Conservation (phyloP, 2,113 vertebrate genomes). For the Formicarius rufipectus region DNA sequence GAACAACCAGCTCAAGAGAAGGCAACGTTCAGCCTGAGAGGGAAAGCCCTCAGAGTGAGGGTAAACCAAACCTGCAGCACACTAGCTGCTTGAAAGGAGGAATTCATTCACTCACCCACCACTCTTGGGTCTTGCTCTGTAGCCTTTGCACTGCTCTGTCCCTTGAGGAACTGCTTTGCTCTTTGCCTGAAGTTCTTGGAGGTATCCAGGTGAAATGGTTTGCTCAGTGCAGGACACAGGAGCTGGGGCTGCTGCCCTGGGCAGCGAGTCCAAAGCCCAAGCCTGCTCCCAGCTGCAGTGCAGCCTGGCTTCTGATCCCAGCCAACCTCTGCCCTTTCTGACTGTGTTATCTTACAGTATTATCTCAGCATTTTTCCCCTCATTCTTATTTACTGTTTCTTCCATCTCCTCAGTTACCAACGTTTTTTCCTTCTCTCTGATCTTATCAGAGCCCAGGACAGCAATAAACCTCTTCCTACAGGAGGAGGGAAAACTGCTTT, state of each 20-base stretch:
- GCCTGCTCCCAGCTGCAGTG: neutral
- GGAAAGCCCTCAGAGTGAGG: neutral
- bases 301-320: neutral
- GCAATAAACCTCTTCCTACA: neutral
- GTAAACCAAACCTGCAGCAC: neutral
- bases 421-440: neutral
- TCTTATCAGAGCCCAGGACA: neutral
- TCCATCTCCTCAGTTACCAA: neutral
- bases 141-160: neutral
- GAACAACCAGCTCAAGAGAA: neutral
- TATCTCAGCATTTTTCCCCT: neutral
- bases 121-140: neutral
- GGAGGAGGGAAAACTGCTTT: neutral
- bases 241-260: neutral
- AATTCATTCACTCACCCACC: neutral
- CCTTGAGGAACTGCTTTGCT: neutral
- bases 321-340: neutral
- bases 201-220: neutral
- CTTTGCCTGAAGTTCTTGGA: neutral
- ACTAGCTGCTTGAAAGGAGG: neutral
- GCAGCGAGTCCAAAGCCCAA: rapidly evolving
- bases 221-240: neutral
- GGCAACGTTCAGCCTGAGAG: neutral
- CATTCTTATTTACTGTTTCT: neutral
- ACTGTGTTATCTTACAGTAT: neutral